Base-by-base conservation (phyloP, 1,140 invertebrate genomes). In the Drosophila nikananu region DNA sequence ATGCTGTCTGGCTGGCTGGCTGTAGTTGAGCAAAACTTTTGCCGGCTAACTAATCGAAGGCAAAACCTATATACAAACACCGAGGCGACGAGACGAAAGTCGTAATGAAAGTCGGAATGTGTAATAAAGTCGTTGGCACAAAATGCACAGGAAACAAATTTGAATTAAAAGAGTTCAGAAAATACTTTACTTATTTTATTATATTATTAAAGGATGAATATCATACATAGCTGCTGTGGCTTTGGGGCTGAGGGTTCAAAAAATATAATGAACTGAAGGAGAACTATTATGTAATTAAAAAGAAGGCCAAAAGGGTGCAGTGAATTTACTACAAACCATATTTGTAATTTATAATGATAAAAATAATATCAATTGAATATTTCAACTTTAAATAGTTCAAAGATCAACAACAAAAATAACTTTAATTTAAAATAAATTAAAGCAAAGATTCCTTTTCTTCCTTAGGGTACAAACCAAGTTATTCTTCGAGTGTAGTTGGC, bases 1-100 rank as follows among this genome's bases (percentile, higher is more conserved):
- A 67, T 67, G 74, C 35, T 44, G 57, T 59, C 82, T 59, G 74
- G 41, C n/a, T n/a, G n/a, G n/a, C 82, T 59, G 73, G 35, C 32
- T 10, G 66, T 9, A 10, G 19, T 32, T 39, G 19, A 27, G 54
- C 41, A 23, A 41, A 72, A 71, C 52, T 84, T 84, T 71, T 55
- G 48, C 46, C 39, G 37, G 27, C 42, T 37, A 77, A 76, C 71
- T 62, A 60, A 77, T 64, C 68, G 58, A 75, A 71, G 61, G 41
- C 21, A 35, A 39, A 49, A 41, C 70, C 62, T 79, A 64, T 44
- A 63, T 44, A 63, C 27, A 39, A 39, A 30, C 63, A 27, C 4
- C 8, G 23, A 23, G 35, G 27, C 64, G 44, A 32, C 35, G 39
- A 19, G 59, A 49, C 39, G 32, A 48, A 41, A 48, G 35, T 51